These are phyloP conservation scores for Popillia japonica DNA, from an alignment of 1,140 invertebrate genomes.

Conservation along the genomic window DNA sequence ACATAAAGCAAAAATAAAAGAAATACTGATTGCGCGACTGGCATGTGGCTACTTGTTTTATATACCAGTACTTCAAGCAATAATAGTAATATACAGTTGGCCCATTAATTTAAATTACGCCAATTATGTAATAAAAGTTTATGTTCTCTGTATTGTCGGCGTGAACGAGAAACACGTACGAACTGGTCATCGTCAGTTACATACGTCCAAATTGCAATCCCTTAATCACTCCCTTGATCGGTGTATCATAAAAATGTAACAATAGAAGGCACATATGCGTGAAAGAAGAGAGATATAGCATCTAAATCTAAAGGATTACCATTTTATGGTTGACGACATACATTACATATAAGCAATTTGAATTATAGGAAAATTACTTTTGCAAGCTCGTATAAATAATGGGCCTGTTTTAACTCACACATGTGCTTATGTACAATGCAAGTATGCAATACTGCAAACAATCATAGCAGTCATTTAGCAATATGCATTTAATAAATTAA, in stretches of 20 bases:
- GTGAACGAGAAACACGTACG: not conserved
- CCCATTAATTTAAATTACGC: constrained; percentile 30
- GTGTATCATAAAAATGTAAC: constrained; percentile 6
- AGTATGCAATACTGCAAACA: too few relatives aligned
- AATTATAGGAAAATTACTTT: not conserved
- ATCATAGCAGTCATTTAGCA: too few relatives aligned
- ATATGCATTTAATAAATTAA: too few relatives aligned
- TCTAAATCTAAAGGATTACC: not conserved
- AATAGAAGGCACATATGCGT: not conserved
- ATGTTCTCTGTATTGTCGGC: constrained; percentile 4
- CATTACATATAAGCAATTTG: not conserved
- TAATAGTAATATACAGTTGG: constrained; percentile 12
- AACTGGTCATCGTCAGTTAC: not conserved
- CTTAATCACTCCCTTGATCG: not conserved
- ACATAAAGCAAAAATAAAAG: not conserved
- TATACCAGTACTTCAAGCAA: constrained; percentile 21
- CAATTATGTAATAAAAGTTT: constrained; percentile 33
- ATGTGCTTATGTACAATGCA: too few relatives aligned
- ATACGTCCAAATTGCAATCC: not conserved
- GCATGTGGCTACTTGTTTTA: constrained; percentile 19
- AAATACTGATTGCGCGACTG: not conserved
- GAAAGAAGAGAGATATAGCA: not conserved
- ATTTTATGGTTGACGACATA: not conserved
- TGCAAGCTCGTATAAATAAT: too few relatives aligned
- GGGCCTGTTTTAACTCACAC: too few relatives aligned